These are phyloP conservation scores for Plectrocnemia conspersa DNA, from an alignment of 1,140 invertebrate species.

Conservation along the genomic window DNA sequence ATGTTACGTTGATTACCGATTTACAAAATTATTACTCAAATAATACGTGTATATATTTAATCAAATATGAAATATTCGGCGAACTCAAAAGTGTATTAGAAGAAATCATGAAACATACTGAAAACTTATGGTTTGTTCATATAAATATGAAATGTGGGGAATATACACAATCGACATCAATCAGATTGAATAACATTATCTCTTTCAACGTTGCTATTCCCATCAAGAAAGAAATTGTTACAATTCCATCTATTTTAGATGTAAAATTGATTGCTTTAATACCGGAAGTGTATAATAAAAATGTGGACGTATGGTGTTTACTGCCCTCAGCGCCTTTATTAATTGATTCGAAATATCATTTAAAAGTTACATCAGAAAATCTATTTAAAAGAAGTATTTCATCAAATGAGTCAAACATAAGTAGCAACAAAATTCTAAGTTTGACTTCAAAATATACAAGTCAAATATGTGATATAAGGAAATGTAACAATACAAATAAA, in stretches of 20 bases:
- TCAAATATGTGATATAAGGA: conserved; percentile 1
- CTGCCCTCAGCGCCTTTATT: background rate
- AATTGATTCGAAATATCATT: conserved; percentile 1
- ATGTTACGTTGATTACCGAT: background rate
- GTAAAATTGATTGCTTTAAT: conserved; percentile 4
- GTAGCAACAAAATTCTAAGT: conserved; percentile 3
- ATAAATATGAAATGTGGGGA: background rate
- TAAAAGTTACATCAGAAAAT: background rate
- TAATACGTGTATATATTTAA: background rate
- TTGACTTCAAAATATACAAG: background rate
- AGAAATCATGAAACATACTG: conserved; percentile 3
- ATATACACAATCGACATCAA: background rate
- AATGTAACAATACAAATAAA: background rate
- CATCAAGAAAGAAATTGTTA: background rate
- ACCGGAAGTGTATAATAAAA: background rate
- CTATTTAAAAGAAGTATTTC: background rate
- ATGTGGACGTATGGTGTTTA: conserved; percentile 3
- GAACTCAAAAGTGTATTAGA: background rate
- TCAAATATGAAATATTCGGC: conserved; percentile 2
- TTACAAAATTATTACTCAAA: conserved; percentile 3
- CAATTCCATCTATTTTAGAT: background rate
- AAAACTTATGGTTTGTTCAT: conserved; percentile 2
- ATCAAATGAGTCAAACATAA: background rate
- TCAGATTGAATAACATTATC: background rate
- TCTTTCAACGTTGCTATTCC: conserved; percentile 7